Base-by-base conservation (phyloP, 1,140 invertebrate genomes). In the Drosophila pectinifera region DNA sequence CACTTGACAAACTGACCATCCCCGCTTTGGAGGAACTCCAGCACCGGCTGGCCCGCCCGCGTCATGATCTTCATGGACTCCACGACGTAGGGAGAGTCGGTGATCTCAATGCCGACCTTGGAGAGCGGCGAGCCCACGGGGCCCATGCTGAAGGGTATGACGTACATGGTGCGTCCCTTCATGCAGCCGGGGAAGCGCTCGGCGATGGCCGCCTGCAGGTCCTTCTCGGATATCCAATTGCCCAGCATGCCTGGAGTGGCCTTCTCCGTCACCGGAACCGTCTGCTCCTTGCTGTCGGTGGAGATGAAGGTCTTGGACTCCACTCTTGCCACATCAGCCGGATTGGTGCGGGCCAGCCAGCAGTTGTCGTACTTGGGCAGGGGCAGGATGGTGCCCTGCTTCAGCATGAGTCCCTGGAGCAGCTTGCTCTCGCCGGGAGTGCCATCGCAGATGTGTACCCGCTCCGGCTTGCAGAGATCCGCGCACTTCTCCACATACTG, bases 31-130 rank as follows among this genome's bases (percentile, higher is more conserved):
- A 97, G 92, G n/a, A 93, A 86, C 14, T 95, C 93, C 2, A 97
- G 88, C 3, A 96, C 96, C 3, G 94, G 92, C 1, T 74, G 36
- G 5, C 97, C 96, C 93, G 99, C 97, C 46, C 98, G 93, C 0
- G 98, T 98, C 98, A 99, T 99, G 22, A 98, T 95, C 72, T 96
- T 94, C 98, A 99, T 99, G 1, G 97, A 98, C 24, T 96, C 95
- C 2, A 97, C 97, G 0, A 99, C 98, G 86, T 99, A 99, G 1
- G 97, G 94, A 0, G 97, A 98, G 91, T 99, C 98, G 0, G 98
- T 99, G 8, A 98, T 92, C 93, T 99, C 95, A 46, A 99, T 95
- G 16, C 98, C 98, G 74, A 98, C 97, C 93, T 99, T 99, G 1
- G 97, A 96, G 3, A 99, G 92, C 0, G 96, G 95, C 3, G 96